Percentiles rank a stretch among this genome's conserved stretches.
These are phyloP conservation scores for Athalia circularis DNA, from an alignment of 2,888 invertebrate species.

Conservation along the genomic window DNA sequence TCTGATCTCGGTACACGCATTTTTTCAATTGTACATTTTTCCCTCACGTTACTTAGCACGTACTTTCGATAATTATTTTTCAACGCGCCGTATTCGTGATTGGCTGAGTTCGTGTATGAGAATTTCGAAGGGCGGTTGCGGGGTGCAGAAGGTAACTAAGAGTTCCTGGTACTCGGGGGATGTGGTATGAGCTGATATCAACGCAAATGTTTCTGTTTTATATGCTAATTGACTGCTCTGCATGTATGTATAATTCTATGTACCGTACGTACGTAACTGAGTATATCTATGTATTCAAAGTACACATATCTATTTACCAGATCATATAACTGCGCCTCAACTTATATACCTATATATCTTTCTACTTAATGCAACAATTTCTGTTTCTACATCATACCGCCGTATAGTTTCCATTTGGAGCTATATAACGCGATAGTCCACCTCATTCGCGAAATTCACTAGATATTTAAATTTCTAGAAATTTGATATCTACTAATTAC, in stretches of 20 bases:
- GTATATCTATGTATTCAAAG: background rate
- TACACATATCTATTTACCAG: too few relatives aligned
- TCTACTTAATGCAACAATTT: too few relatives aligned
- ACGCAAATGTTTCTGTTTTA: constrained; percentile 65
- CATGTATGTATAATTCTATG: constrained; percentile 52
- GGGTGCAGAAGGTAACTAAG: background rate
- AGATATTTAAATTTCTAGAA: too few relatives aligned
- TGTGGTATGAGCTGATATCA: constrained; percentile 58
- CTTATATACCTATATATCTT: too few relatives aligned
- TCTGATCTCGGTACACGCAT: background rate
- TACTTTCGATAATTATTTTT: background rate
- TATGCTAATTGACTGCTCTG: constrained; percentile 66
- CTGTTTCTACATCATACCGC: too few relatives aligned
- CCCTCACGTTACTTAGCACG: background rate
- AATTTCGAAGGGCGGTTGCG: too few relatives aligned
- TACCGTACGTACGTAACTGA: background rate
- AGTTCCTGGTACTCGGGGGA: background rate
- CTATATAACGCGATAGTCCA: too few relatives aligned
- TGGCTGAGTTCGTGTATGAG: too few relatives aligned
- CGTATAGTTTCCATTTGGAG: too few relatives aligned
- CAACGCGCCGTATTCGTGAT: background rate
- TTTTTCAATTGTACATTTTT: background rate
- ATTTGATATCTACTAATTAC: too few relatives aligned
- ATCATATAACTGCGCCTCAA: too few relatives aligned
- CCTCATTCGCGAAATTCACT: too few relatives aligned